Evolutionary conservation across 1,140 invertebrate genomes (phyloP).

Genomic region (Drosophila takahashii): DNA sequence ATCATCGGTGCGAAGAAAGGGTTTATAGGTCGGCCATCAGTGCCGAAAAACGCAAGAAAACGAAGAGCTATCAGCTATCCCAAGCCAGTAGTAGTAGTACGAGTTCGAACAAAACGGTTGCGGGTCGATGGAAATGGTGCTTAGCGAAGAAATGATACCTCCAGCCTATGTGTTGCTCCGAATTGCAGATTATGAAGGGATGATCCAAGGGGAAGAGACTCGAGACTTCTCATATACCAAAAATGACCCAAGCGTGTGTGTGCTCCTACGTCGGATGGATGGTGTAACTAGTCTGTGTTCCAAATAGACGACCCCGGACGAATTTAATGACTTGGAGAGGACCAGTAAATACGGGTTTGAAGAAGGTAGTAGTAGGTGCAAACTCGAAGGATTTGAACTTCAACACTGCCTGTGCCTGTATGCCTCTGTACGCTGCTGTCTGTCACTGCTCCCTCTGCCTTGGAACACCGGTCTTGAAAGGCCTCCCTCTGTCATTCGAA

Average conservation of each 20-base stretch:
- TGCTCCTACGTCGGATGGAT: constrained; percentile 16
- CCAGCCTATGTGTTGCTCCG: constrained; percentile 21
- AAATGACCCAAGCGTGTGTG: constrained; percentile 27
- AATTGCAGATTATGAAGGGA: constrained; percentile 5
- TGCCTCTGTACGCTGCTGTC: neutral
- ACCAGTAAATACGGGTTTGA: constrained; percentile 2
- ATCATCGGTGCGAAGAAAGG: constrained; percentile 3
- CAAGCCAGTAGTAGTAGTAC: constrained; percentile 20
- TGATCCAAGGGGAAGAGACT: constrained; percentile 11
- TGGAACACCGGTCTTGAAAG: neutral
- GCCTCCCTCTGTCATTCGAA: neutral
- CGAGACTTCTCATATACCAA: constrained; percentile 3
- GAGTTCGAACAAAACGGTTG: constrained; percentile 11
- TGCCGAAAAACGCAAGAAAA: constrained; percentile 4
- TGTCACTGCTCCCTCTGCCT: constrained; percentile 1
- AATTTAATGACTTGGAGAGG: constrained; percentile 5
- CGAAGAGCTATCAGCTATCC: constrained; percentile 17
- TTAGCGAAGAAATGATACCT: constrained; percentile 26
- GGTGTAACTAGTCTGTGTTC: constrained; percentile 1
- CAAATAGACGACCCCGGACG: constrained; percentile 7
- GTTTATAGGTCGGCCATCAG: constrained; percentile 3
- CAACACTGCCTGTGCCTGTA: constrained; percentile 1
- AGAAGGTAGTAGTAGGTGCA: constrained; percentile 14
- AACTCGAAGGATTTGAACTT: constrained; percentile 18
- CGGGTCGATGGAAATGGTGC: constrained; percentile 37